Conservation (phyloP, 2,888 invertebrate genomes). For the Thecocarcelia acutangulata region DNA sequence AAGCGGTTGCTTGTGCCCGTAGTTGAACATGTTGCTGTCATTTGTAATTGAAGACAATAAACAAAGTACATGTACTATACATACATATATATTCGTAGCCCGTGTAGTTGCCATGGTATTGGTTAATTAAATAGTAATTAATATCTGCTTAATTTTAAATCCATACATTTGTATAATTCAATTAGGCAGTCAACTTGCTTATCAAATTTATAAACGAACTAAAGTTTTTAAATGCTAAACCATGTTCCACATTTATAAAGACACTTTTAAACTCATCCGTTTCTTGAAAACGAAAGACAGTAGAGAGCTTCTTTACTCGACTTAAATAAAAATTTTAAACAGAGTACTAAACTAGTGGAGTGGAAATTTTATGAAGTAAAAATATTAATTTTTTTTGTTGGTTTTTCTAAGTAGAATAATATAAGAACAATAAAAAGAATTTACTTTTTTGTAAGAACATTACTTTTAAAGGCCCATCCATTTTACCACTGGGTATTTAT, state of each 20-base stretch:
- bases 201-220: slow-evolving; percentile 28
- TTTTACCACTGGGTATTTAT: no score
- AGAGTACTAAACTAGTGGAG: no score
- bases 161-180: slow-evolving; percentile 52
- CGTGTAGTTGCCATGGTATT: slow-evolving; percentile 47
- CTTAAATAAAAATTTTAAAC: no score
- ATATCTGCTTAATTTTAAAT: slow-evolving; percentile 57
- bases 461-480: no score
- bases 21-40: slow-evolving; percentile 26
- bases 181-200: slow-evolving; percentile 55
- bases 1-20: neutral
- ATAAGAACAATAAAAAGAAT: no score
- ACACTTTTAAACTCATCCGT: no score
- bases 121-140: slow-evolving; percentile 66
- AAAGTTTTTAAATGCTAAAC: neutral
- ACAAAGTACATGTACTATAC: neutral
- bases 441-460: no score
- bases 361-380: no score
- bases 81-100: neutral
- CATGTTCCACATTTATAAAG: neutral
- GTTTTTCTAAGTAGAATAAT: no score
- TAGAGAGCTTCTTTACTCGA: no score
- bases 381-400: no score
- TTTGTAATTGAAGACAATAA: slow-evolving; percentile 8
- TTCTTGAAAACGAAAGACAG: no score